Evolutionary conservation across 2,888 invertebrate genomes (phyloP).

Genomic region (Nemoura dubitans): DNA sequence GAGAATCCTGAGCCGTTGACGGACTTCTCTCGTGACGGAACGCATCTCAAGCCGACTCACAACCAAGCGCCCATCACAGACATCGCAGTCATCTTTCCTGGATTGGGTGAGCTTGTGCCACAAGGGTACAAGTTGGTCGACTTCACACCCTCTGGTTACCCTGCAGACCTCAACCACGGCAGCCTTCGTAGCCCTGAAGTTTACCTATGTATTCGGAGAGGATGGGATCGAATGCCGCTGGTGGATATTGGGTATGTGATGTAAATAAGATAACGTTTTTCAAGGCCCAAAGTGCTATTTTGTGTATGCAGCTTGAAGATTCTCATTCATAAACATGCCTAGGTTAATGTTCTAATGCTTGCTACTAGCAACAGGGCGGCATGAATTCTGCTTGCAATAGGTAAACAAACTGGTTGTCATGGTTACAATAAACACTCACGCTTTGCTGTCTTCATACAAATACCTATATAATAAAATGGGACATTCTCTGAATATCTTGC

Average conservation of each 20-base stretch:
- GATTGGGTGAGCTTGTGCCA: slow-evolving; percentile 85
- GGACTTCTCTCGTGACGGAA: slow-evolving; percentile 77
- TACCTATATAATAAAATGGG: no score
- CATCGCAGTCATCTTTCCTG: slow-evolving; percentile 90
- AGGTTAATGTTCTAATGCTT: no score
- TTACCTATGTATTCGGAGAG: slow-evolving; percentile 90
- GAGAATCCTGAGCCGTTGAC: slow-evolving; percentile 80
- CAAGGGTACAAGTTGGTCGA: slow-evolving; percentile 78
- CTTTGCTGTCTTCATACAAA: no score
- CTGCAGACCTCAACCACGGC: slow-evolving; percentile 97
- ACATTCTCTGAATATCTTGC: no score
- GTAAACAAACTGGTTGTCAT: no score
- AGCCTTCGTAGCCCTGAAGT: slow-evolving; percentile 93
- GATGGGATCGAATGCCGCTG: slow-evolving; percentile 93
- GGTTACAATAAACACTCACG: no score
- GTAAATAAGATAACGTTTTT: neutral
- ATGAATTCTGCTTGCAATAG: no score
- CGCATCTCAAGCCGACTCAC: slow-evolving; percentile 80
- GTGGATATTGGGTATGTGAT: slow-evolving; percentile 92
- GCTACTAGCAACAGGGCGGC: neutral
- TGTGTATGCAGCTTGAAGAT: no score
- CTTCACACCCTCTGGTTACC: slow-evolving; percentile 82
- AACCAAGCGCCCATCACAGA: slow-evolving; percentile 95
- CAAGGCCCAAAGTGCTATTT: no score
- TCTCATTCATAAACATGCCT: no score